Evolutionary conservation across 1,140 invertebrate species (phyloP).

Genomic region (Aphis gossypii): DNA sequence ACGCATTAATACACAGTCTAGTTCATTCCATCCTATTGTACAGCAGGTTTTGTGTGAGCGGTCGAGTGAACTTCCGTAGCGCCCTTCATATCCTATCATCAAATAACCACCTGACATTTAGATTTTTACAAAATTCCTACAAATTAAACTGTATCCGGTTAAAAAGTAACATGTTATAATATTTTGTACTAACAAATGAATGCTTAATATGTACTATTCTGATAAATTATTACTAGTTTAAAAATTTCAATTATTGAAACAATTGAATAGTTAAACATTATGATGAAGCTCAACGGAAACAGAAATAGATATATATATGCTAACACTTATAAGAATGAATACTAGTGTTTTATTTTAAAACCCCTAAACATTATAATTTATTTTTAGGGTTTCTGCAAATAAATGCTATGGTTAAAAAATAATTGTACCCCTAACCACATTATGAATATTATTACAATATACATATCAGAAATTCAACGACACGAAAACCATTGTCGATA

Average conservation of each 20-base stretch:
- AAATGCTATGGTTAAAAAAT: neutral
- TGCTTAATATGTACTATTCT: neutral
- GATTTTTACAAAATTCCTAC: constrained; percentile 52
- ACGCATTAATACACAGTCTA: constrained; percentile 41
- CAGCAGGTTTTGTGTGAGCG: constrained; percentile 20
- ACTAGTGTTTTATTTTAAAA: constrained; percentile 25
- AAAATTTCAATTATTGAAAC: neutral
- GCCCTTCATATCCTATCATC: constrained; percentile 39
- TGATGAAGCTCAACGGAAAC: neutral
- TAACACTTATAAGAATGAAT: neutral
- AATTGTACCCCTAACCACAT: neutral
- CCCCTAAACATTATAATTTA: neutral
- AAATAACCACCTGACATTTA: constrained; percentile 44
- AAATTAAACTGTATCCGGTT: neutral
- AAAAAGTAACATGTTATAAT: neutral
- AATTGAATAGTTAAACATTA: neutral
- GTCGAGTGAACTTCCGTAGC: constrained; percentile 55
- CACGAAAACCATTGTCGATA: neutral
- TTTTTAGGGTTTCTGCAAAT: constrained; percentile 43
- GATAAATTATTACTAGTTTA: neutral
- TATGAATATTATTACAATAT: neutral
- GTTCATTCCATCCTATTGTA: constrained; percentile 45
- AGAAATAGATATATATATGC: neutral
- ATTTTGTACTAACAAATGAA: neutral
- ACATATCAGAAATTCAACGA: neutral